Base-by-base conservation (phyloP, 2,797 vertebrate genomes). In the Alosa sapidissima region DNA sequence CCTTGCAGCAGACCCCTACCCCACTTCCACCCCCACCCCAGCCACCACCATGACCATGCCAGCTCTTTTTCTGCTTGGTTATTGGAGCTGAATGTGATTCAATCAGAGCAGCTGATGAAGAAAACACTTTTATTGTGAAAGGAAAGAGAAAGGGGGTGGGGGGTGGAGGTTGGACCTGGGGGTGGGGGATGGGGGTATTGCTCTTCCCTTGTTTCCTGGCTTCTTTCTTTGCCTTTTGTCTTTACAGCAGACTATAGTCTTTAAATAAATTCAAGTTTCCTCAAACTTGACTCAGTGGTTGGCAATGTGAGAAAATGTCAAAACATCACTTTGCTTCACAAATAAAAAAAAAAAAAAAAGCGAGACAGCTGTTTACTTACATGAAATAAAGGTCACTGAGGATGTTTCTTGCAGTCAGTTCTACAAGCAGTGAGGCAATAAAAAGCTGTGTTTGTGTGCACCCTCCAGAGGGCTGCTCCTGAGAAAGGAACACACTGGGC, bases 1-100 rank as follows among this genome's bases (percentile, higher is more conserved):
- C 86, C 83, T 81, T 83, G 62, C 41, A 84, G 84, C 83, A 45
- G 75, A 83, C 58, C 83, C 60, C 60, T 21, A 4, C 75, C 21
- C 21, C 78, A n/a, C 41, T 4, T 41, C 41, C 13, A 85, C 82
- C 85, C 84, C 83, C 81, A 28, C 75, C 14, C 21, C 78, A n/a
- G 24, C 28, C 82, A 55, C 84, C 81, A 85, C 81, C 87, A 54
- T 10, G 84, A 83, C 84, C 83, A 55, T 81, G 81, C 82, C 82
- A 85, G 88, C 88, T 83, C 81, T 54, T 84, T 85, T 85, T 88
- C 85, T 87, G 88, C 88, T 87, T 89, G 88, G 88, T 87, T 89
- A 90, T 87, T 90, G 89, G 88, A 90, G 86, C 89, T 90, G 89
- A 90, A 89, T 86, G 81, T 89, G 88, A 89, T 90, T 90, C 88